These are phyloP conservation scores for Bettongia penicillata DNA, from an alignment of 2,113 vertebrate species.

Conservation along the genomic window DNA sequence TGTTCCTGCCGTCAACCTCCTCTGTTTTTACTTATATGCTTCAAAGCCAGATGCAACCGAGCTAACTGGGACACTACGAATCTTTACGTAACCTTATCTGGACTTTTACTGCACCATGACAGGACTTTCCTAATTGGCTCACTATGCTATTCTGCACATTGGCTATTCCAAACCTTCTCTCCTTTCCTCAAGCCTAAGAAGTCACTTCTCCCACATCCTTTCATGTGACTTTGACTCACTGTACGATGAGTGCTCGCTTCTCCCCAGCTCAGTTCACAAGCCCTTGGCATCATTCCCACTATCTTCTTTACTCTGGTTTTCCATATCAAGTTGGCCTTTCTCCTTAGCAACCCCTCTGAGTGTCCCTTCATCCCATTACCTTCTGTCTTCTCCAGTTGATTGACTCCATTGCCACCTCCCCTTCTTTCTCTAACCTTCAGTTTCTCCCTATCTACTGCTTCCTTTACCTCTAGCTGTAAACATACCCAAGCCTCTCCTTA, in stretches of 20 bases:
- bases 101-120: not conserved
- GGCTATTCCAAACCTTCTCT: not conserved
- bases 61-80: not conserved
- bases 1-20: not conserved
- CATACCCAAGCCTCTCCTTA: not conserved
- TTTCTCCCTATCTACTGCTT: not conserved
- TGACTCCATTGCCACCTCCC: not conserved
- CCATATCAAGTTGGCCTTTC: no score
- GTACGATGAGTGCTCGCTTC: not conserved
- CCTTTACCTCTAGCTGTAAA: not conserved
- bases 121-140: not conserved
- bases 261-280: not conserved
- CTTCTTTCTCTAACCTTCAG: no score
- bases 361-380: not conserved
- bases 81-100: not conserved
- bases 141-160: not conserved
- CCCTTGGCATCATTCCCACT: not conserved
- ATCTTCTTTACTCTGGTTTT: not conserved
- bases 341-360: not conserved
- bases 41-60: not conserved
- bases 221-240: not conserved
- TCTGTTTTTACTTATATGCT: not conserved
- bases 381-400: not conserved
- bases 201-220: not conserved
- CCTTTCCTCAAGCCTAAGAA: not conserved